Conservation (phyloP, 2,888 invertebrate genomes). For the Laothoe populi region DNA sequence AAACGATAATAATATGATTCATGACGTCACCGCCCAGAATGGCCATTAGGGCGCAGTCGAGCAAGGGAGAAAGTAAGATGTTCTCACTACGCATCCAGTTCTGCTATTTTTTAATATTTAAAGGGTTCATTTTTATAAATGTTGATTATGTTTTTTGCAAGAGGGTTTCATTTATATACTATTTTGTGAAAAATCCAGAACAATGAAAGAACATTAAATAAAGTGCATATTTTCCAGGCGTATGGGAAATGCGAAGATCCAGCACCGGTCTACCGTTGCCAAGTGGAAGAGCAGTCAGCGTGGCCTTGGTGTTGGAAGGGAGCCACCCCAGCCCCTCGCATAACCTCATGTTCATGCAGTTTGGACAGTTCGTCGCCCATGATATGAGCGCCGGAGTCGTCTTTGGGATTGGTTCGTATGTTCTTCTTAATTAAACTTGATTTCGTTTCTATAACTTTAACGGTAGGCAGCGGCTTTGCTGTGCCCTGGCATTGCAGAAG, state of each 20-base stretch:
- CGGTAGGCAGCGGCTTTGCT: too few species aligned
- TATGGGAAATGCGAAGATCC: conserved; percentile 83
- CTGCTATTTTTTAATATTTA: too few species aligned
- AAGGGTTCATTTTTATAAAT: too few species aligned
- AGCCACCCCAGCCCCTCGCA: conserved; percentile 85
- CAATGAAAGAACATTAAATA: background rate
- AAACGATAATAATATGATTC: too few species aligned
- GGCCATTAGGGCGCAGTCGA: too few species aligned
- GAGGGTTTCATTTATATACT: background rate
- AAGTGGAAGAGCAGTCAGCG: conserved; percentile 88
- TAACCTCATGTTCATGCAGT: conserved; percentile 90
- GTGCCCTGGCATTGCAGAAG: too few species aligned
- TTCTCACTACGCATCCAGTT: too few species aligned
- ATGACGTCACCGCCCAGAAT: too few species aligned
- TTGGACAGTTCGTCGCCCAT: conserved; percentile 91
- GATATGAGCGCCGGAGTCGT: conserved; percentile 90
- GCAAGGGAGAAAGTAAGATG: too few species aligned
- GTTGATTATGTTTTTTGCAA: too few species aligned
- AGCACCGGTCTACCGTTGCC: conserved; percentile 79
- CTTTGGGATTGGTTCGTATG: conserved; percentile 87
- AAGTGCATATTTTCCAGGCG: conserved; percentile 49
- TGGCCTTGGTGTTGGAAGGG: conserved; percentile 84
- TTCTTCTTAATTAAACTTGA: too few species aligned
- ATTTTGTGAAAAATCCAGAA: background rate
- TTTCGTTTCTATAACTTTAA: too few species aligned